Evolutionary conservation across 1,140 invertebrate genomes (phyloP).

Genomic region (Apis florea): DNA sequence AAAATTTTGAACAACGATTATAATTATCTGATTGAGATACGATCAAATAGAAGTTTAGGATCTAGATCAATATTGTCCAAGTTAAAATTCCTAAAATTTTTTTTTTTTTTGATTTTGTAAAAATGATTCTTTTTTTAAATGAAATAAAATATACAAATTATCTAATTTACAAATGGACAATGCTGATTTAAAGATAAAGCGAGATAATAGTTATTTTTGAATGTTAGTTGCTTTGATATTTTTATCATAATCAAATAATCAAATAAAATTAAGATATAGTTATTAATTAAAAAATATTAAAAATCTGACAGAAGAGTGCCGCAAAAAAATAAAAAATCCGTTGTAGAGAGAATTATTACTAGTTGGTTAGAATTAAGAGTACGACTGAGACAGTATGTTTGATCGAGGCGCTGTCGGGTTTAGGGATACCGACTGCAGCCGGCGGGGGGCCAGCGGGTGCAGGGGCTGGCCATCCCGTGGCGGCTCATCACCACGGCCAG

Average conservation of each 20-base stretch:
- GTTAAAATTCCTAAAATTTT: too few relatives aligned
- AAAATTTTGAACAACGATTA: constrained; percentile 2
- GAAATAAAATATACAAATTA: not conserved
- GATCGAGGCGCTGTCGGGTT: constrained; percentile 78
- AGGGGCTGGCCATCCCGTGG: constrained; percentile 75
- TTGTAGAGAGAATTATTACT: constrained; percentile 15
- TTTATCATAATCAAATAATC: not conserved
- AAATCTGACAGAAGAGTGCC: constrained; percentile 28
- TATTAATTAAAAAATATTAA: constrained; percentile 13
- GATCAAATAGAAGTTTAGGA: constrained; percentile 9
- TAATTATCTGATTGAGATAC: not conserved
- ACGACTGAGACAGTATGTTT: constrained; percentile 59
- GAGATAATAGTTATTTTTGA: constrained; percentile 28
- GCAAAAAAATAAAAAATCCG: constrained; percentile 7
- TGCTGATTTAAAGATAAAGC: constrained; percentile 10
- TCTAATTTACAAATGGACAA: not conserved
- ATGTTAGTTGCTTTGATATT: constrained; percentile 2
- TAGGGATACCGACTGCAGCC: constrained; percentile 80
- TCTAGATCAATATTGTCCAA: constrained; percentile 3
- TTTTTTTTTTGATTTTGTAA: not conserved
- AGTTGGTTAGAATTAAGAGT: constrained; percentile 41
- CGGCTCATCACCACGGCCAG: constrained; percentile 82
- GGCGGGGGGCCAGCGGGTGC: constrained; percentile 80
- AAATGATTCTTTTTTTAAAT: not conserved
- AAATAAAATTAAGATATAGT: not conserved